A percentile compares a stretch with the other conserved stretches of the same genome.
Conservation (phyloP, 1,140 invertebrate genomes). For the Lepidostoma basale region DNA sequence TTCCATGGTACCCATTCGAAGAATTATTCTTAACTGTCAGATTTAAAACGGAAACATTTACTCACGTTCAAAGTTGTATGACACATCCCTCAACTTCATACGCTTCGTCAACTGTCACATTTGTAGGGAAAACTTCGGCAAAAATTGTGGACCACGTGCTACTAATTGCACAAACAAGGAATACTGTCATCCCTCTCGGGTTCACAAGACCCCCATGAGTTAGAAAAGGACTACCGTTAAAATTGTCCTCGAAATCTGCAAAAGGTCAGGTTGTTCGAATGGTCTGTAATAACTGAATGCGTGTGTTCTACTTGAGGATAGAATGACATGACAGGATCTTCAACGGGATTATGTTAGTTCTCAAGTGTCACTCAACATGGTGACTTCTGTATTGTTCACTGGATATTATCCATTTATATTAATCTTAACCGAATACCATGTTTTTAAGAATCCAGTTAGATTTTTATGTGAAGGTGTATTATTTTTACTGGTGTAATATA, state of each 20-base stretch:
- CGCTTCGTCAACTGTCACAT: slow-evolving; percentile 58
- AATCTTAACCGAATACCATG: too few relatives aligned
- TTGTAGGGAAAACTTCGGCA: slow-evolving; percentile 52
- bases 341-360: slow-evolving; percentile 26
- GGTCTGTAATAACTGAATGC: slow-evolving; percentile 12
- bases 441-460: too few relatives aligned
- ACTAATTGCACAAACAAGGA: slow-evolving; percentile 43
- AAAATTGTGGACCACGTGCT: slow-evolving; percentile 59
- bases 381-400: slow-evolving; percentile 27
- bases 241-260: slow-evolving; percentile 30
- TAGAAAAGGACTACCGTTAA: slow-evolving; percentile 21
- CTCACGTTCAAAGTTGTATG: slow-evolving; percentile 14
- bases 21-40: too few relatives aligned
- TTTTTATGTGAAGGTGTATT: too few relatives aligned
- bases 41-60: not conserved
- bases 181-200: slow-evolving; percentile 14
- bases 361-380: slow-evolving; percentile 33
- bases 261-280: slow-evolving; percentile 43
- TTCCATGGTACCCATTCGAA: too few relatives aligned
- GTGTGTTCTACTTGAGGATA: slow-evolving; percentile 25
- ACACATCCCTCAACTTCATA: slow-evolving; percentile 54
- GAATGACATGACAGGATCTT: slow-evolving; percentile 15
- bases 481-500: not conserved
- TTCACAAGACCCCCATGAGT: not conserved
- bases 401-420: not conserved